Evolutionary conservation across 2,797 vertebrate species (phyloP), one percentile per base, ranked within the genome.

Genomic region (Babyrousa celebensis): DNA sequence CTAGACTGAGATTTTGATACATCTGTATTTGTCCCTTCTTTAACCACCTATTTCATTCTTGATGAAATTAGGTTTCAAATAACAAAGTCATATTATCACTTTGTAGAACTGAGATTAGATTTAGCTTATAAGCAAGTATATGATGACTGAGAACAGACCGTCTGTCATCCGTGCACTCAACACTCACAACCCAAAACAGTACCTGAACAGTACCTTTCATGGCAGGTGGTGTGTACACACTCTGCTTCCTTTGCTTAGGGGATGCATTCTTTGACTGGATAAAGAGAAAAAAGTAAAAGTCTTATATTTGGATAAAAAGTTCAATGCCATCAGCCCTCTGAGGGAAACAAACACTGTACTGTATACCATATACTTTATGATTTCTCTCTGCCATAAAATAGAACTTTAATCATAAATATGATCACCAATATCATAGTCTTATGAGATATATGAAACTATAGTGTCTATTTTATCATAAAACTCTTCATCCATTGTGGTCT

Each of bases 161-260:
- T n/a, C 65, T 12, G 11, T 0, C 0, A 17, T 0, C 1, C 16
- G 9, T 40, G n/a, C 83, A 40, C 65, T 93, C 54, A 27, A 29
- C 20, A 21, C 14, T 95, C 71, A 84, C 18, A 84, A 94, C 40
- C 93, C 3, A 1, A 52, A 97, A 94, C 94, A 94, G 98, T 89
- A 96, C 96, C 98, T 89, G 97, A 67, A 98, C 98, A 92, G 98
- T 99, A 99, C 99, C 99, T 99, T 99, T 99, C 98, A 99, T 99
- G 93, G 99, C 96, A 10, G 99, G 99, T 0, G 99, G 98, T 21
- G 98, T 98, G 68, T 98, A 99, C 88, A 99, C 99, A 1, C 99
- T 99, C 98, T 99, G 99, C 99, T 99, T 99, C 99, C 99, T 99
- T 96, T 99, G 99, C 97, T 99, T 99, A 72, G 99, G 99, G 82